phyloP scores from a whole-genome alignment of 2,113 vertebrate genomes.

The Leptosomus discolor region DNA sequence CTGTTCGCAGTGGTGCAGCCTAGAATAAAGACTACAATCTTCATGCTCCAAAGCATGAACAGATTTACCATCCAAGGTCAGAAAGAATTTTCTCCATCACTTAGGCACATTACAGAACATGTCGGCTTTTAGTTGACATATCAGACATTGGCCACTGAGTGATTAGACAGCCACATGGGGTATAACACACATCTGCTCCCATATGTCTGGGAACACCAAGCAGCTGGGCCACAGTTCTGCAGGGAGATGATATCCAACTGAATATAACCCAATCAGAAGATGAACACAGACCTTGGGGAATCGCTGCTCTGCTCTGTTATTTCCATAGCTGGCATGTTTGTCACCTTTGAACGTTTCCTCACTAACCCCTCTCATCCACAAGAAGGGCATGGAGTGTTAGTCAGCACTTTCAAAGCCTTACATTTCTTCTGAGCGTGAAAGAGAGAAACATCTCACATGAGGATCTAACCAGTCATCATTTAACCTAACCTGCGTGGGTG shows the following conservation, averaged over 20 bases:
- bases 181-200: not conserved
- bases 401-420: not conserved
- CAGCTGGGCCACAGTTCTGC: not conserved
- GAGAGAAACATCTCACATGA: not conserved
- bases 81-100: not conserved
- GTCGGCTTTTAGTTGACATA: not conserved
- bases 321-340: not conserved
- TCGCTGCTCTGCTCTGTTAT: not conserved
- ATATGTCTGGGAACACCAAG: not conserved
- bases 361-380: not conserved
- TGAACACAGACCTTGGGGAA: not conserved
- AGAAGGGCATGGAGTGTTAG: not conserved
- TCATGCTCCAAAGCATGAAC: not conserved
- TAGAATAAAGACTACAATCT: not conserved
- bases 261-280: not conserved
- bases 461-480: not conserved
- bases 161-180: not conserved
- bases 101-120: not conserved
- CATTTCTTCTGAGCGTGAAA: not conserved
- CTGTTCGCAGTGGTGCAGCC: not conserved
- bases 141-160: not conserved
- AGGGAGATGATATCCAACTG: not conserved
- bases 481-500: not conserved
- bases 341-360: not conserved
- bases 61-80: not conserved